These are phyloP conservation scores for Corvus cornix DNA, from an alignment of 2,113 vertebrate species.

Conservation along the genomic window DNA sequence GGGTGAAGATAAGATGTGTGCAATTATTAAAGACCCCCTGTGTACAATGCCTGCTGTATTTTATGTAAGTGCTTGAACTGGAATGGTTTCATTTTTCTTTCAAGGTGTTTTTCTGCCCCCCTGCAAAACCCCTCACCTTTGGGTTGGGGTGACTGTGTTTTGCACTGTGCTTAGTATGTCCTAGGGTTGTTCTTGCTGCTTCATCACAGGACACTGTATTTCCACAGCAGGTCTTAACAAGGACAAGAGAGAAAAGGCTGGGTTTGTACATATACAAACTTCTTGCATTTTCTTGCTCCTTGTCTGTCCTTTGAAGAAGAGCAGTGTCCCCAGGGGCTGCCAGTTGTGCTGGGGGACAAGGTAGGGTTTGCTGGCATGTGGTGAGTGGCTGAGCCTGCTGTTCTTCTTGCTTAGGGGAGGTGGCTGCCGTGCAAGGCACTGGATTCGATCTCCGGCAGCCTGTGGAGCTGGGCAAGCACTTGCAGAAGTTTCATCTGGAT, in stretches of 20 bases:
- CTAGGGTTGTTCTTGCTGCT: neutral
- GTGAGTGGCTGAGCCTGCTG: neutral
- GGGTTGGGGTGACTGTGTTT: neutral
- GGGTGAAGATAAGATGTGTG: neutral
- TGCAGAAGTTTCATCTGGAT: slow-evolving; percentile 75
- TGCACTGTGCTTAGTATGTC: neutral
- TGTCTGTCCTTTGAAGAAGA: neutral
- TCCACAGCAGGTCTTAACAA: neutral
- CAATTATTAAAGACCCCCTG: neutral
- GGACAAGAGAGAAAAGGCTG: neutral
- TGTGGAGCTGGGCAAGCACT: slow-evolving; percentile 79
- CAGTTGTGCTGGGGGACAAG: neutral
- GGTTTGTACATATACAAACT: neutral
- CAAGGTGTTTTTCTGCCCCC: neutral
- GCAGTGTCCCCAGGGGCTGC: neutral
- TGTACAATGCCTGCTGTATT: neutral
- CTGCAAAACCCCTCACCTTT: neutral
- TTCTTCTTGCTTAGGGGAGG: slow-evolving; percentile 76
- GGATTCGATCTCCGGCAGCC: slow-evolving; percentile 86
- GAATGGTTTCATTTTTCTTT: neutral
- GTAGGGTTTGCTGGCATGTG: neutral
- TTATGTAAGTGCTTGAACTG: neutral
- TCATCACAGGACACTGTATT: neutral
- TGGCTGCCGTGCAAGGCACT: slow-evolving; percentile 80
- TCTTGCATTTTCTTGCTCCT: neutral